These are phyloP conservation scores for Myotis vivesi DNA, from an alignment of 2,797 vertebrate species.

Conservation along the genomic window DNA sequence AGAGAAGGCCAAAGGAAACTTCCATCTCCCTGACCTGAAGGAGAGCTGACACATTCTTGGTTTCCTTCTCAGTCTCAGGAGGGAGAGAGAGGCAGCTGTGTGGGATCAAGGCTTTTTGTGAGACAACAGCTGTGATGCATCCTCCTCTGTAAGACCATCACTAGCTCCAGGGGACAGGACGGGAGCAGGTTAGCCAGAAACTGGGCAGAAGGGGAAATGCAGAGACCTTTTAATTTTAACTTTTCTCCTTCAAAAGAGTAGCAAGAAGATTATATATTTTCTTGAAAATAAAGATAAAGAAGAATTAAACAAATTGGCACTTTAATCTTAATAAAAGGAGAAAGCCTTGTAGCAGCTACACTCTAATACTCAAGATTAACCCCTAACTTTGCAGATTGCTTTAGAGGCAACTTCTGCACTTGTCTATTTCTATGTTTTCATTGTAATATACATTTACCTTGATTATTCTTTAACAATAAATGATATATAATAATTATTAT, in stretches of 20 bases:
- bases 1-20: neutral
- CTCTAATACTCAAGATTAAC: neutral
- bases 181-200: slow-evolving; percentile 19
- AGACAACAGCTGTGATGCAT: slow-evolving; percentile 38
- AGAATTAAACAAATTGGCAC: neutral
- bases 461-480: neutral
- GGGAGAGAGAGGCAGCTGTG: slow-evolving; percentile 47
- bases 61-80: slow-evolving; percentile 40
- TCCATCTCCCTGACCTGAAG: slow-evolving; percentile 18
- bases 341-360: neutral
- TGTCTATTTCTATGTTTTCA: neutral
- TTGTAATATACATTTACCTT: neutral
- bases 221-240: neutral
- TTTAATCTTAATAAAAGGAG: neutral
- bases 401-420: neutral
- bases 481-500: neutral
- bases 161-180: slow-evolving; percentile 13
- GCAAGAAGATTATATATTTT: neutral
- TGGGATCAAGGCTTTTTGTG: slow-evolving; percentile 36
- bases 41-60: neutral
- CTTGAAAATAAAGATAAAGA: neutral
- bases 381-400: neutral
- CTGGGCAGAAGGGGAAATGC: neutral
- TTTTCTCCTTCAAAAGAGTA: neutral
- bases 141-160: neutral